Percentiles rank a stretch among this genome's conserved stretches.
Evolutionary conservation across 2,113 vertebrate genomes (phyloP).

Genomic region (Paracanthobrama guichenoti): DNA sequence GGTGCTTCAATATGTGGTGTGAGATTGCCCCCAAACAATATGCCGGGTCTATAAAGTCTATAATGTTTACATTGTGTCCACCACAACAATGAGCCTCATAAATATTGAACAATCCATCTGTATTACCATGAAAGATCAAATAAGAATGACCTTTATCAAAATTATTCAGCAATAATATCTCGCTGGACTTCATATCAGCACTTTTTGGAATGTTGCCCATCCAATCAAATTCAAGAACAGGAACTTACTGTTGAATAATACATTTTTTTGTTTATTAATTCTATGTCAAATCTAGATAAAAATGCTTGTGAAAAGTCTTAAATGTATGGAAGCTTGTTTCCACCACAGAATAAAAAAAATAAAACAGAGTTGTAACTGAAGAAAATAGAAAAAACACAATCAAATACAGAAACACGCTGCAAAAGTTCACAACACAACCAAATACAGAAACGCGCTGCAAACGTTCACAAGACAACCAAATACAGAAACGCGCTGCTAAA

Average conservation of each 20-base stretch:
- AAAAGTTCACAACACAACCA: too few relatives aligned
- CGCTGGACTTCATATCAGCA: conserved; percentile 37
- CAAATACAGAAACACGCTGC: too few relatives aligned
- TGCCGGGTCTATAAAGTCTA: neutral
- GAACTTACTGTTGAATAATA: conserved; percentile 61
- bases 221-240: conserved; percentile 51
- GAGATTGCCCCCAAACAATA: neutral
- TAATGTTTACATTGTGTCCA: conserved; percentile 1
- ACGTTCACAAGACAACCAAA: too few relatives aligned
- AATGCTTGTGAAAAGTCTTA: neutral
- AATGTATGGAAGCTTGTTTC: neutral
- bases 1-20: neutral
- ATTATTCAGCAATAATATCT: conserved; percentile 65
- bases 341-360: too few relatives aligned
- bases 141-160: conserved; percentile 61
- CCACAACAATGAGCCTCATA: conserved; percentile 22
- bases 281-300: neutral
- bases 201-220: neutral
- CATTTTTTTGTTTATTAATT: conserved; percentile 40
- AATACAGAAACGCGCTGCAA: too few relatives aligned
- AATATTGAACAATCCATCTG: conserved; percentile 58
- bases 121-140: conserved; percentile 51
- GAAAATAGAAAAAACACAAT: too few relatives aligned
- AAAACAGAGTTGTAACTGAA: too few relatives aligned
- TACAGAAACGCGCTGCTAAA: too few relatives aligned